These are phyloP conservation scores for Spea bombifrons DNA, from an alignment of 2,113 vertebrate species.

Conservation along the genomic window DNA sequence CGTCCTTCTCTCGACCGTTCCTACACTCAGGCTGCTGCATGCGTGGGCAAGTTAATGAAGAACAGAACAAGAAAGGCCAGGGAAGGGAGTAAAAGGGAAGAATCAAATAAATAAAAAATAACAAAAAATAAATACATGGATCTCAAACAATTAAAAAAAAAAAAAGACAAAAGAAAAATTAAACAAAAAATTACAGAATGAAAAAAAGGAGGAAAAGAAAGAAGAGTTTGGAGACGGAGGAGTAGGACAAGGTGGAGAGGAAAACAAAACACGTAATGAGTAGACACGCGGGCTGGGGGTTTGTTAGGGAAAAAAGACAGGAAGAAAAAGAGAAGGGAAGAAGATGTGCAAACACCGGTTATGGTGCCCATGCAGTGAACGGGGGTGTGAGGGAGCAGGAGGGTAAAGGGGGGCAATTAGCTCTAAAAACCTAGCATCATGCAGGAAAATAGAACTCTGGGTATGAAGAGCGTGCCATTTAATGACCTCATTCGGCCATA, in stretches of 20 bases:
- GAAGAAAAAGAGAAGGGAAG: slow-evolving; percentile 63
- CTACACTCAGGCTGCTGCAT: slow-evolving; percentile 93
- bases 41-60: slow-evolving; percentile 88
- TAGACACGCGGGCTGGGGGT: slow-evolving; percentile 74
- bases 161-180: slow-evolving; percentile 70
- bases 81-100: slow-evolving; percentile 19
- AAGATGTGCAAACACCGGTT: slow-evolving; percentile 73
- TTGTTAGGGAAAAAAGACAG: slow-evolving; percentile 60
- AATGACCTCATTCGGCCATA: background rate
- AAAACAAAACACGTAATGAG: slow-evolving; percentile 81
- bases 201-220: slow-evolving; percentile 88
- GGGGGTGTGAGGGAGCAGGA: slow-evolving; percentile 54
- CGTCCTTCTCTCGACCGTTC: slow-evolving; percentile 70
- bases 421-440: slow-evolving; percentile 52
- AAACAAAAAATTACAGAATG: slow-evolving; percentile 78
- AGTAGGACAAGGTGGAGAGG: slow-evolving; percentile 77
- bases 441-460: slow-evolving; percentile 79
- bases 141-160: slow-evolving; percentile 54
- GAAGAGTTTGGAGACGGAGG: slow-evolving; percentile 81
- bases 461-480: slow-evolving; percentile 61
- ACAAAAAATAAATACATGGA: slow-evolving; percentile 50
- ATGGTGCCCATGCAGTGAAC: slow-evolving; percentile 78
- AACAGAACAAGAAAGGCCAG: slow-evolving; percentile 66
- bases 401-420: slow-evolving; percentile 48
- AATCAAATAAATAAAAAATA: slow-evolving; percentile 46